Evolutionary conservation across 2,888 invertebrate species (phyloP).

Genomic region (Pimpla rufipes): DNA sequence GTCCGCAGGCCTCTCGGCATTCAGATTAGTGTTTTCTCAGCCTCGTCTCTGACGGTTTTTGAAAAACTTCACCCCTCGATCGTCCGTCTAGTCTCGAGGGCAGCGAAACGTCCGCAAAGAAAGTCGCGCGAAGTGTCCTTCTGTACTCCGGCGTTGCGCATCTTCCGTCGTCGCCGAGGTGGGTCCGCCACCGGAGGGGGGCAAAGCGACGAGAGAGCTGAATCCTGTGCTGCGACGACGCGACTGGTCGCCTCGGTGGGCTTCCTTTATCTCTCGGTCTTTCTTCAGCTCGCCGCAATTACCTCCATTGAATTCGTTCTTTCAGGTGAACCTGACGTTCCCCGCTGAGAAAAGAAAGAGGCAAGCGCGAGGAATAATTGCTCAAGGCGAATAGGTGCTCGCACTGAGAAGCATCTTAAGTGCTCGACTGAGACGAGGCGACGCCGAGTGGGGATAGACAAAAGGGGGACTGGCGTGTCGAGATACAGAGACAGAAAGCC

Average conservation of each 20-base stretch:
- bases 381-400: conserved; percentile 35
- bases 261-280: conserved; percentile 31
- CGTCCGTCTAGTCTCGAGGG: conserved; percentile 5
- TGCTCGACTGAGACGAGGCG: conserved; percentile 23
- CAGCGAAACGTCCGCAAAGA: conserved; percentile 27
- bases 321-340: conserved; percentile 34
- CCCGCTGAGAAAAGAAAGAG: conserved; percentile 22
- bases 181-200: not conserved
- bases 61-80: conserved; percentile 2
- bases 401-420: conserved; percentile 22
- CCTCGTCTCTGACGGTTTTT: not conserved
- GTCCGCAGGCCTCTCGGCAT: too few relatives aligned
- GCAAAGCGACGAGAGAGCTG: conserved; percentile 9
- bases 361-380: conserved; percentile 44
- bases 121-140: conserved; percentile 23
- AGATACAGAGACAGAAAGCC: not conserved
- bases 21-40: too few relatives aligned
- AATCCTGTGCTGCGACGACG: conserved; percentile 8
- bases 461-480: not conserved
- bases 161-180: not conserved
- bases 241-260: conserved; percentile 8
- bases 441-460: not conserved
- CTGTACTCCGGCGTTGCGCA: conserved; percentile 16
- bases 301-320: conserved; percentile 33
- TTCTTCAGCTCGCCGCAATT: conserved; percentile 37